Percentiles rank a stretch among this genome's conserved stretches.
phyloP scores from a whole-genome alignment of 2,113 vertebrate species.

The Oncorhynchus nerka region DNA sequence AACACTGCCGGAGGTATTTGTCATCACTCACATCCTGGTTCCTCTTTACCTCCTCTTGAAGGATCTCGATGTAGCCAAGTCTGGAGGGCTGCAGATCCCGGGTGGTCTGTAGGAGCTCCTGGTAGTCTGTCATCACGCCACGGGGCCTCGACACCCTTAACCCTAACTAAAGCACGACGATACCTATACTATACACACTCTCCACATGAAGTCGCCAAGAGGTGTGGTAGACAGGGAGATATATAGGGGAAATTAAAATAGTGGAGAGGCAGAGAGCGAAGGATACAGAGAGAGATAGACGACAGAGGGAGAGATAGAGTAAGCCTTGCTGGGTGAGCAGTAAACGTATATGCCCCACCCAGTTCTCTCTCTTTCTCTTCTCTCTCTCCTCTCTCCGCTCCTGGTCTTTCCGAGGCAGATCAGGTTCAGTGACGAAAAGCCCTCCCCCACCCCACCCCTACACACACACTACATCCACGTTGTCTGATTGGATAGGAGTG shows the following conservation, averaged over 20 bases:
- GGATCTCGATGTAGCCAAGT: slow-evolving; percentile 66
- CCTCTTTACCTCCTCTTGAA: slow-evolving; percentile 64
- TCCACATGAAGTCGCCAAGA: not conserved
- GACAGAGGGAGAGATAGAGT: not conserved
- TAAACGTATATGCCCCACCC: slow-evolving; percentile 34
- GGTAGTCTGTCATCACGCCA: slow-evolving; percentile 47
- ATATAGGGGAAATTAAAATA: not conserved
- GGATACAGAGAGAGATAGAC: not conserved
- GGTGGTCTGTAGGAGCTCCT: slow-evolving; percentile 37
- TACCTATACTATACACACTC: not conserved
- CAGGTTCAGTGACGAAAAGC: slow-evolving; percentile 26
- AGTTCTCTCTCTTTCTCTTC: too few species aligned
- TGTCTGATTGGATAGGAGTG: slow-evolving; percentile 22
- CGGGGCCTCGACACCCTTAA: not conserved
- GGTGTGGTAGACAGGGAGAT: too few species aligned
- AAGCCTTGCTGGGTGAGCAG: slow-evolving; percentile 9
- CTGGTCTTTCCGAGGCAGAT: slow-evolving; percentile 23
- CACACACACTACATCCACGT: not conserved
- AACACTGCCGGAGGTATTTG: not conserved
- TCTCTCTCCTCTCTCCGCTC: not conserved
- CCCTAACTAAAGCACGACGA: slow-evolving; percentile 2
- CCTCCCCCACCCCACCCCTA: not conserved
- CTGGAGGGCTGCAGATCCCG: slow-evolving; percentile 44
- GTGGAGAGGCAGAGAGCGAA: slow-evolving; percentile 11
- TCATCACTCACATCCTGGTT: slow-evolving; percentile 56